These are phyloP conservation scores for Argentina silus DNA, from an alignment of 2,797 vertebrate species.

Conservation along the genomic window DNA sequence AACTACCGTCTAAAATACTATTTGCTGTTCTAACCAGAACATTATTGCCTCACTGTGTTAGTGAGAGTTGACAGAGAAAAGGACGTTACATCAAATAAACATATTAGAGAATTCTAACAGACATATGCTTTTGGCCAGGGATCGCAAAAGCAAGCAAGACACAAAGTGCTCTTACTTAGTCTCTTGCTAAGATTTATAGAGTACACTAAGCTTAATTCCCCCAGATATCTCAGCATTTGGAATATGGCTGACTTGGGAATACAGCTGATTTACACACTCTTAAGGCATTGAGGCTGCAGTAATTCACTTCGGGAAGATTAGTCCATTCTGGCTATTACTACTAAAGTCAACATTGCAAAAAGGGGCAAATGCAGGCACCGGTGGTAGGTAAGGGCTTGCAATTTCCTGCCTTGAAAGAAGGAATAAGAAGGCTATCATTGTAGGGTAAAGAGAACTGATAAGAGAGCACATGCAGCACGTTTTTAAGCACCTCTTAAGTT, in stretches of 20 bases:
- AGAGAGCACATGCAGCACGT: conserved; percentile 54
- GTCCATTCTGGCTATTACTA: conserved; percentile 16
- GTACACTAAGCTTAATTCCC: neutral
- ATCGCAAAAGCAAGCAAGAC: neutral
- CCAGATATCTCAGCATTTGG: neutral
- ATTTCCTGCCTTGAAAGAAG: conserved; percentile 61
- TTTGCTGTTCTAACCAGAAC: conserved; percentile 19
- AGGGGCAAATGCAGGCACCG: conserved; percentile 17
- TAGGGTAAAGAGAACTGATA: conserved; percentile 33
- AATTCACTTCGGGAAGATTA: conserved; percentile 32
- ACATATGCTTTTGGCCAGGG: conserved; percentile 4
- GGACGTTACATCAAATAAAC: conserved; percentile 26
- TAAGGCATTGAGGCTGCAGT: neutral
- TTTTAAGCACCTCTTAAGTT: conserved; percentile 64
- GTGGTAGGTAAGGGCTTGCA: conserved; percentile 32
- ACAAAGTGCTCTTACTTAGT: neutral
- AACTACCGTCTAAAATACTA: conserved; percentile 7
- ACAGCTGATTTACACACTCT: conserved; percentile 35
- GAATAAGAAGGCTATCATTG: conserved; percentile 38
- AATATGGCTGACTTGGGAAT: conserved; percentile 9
- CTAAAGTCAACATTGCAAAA: conserved; percentile 35
- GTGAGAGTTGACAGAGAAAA: neutral
- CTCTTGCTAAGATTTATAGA: conserved; percentile 6
- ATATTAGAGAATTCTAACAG: conserved; percentile 8
- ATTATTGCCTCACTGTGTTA: conserved; percentile 6